phyloP scores from a whole-genome alignment of 2,797 vertebrate species.

The Sorex maritimensis region DNA sequence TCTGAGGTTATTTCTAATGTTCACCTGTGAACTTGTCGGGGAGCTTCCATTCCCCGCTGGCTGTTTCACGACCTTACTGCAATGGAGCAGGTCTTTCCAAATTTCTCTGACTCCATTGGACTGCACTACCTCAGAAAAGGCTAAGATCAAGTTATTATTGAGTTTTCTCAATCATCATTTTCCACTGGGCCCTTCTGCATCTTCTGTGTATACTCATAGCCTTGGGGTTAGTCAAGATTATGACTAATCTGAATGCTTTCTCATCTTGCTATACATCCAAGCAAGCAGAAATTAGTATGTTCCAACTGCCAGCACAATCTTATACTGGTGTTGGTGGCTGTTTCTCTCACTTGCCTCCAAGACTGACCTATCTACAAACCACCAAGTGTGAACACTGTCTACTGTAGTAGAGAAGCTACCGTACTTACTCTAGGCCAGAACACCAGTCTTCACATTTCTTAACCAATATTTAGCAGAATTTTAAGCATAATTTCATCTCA shows the following conservation, averaged over 20 bases:
- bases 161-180: neutral
- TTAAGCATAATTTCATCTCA: constrained; percentile 19
- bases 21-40: too few relatives aligned
- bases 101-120: neutral
- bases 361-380: neutral
- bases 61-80: neutral
- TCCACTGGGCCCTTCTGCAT: neutral
- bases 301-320: neutral
- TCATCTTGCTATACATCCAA: neutral
- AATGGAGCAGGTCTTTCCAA: neutral
- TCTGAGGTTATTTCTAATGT: too few relatives aligned
- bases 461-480: neutral
- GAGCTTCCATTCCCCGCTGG: too few relatives aligned
- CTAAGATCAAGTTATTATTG: neutral
- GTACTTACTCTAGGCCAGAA: too few relatives aligned
- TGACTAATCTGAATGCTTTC: neutral
- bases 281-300: neutral
- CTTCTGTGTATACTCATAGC: neutral
- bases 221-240: neutral
- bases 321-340: too few relatives aligned
- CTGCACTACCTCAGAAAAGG: neutral
- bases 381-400: neutral
- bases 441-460: neutral
- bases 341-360: neutral
- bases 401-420: neutral